These are phyloP conservation scores for Allolobophora icterica DNA, from an alignment of 2,888 invertebrate species.

Conservation along the genomic window DNA sequence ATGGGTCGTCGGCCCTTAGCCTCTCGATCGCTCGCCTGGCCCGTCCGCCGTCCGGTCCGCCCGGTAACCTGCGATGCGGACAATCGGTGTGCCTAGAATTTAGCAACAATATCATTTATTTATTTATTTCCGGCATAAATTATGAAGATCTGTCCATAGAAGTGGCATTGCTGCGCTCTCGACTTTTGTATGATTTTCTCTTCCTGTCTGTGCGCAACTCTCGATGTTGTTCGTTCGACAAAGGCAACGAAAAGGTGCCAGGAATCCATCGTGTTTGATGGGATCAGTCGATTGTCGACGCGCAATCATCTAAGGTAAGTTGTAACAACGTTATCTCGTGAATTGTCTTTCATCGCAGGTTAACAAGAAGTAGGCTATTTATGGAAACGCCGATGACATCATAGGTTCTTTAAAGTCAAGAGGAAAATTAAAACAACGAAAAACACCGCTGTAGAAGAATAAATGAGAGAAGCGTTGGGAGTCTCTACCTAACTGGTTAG, in stretches of 20 bases:
- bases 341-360: neutral
- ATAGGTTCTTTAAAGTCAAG: neutral
- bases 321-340: neutral
- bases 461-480: neutral
- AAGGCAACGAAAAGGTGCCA: neutral
- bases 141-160: neutral
- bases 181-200: neutral
- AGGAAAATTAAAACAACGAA: neutral
- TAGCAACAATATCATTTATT: slow-evolving; percentile 8
- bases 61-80: neutral
- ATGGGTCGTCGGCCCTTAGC: neutral
- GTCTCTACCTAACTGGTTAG: neutral
- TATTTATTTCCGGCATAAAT: slow-evolving; percentile 2
- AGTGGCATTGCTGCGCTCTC: neutral
- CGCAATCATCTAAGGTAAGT: neutral
- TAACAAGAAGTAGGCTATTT: neutral
- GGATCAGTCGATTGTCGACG: neutral
- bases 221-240: neutral
- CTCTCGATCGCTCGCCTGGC: neutral
- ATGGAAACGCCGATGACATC: neutral
- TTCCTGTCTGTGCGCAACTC: neutral
- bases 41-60: neutral
- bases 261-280: neutral
- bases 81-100: neutral
- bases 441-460: too few species aligned